Evolutionary conservation across 2,113 vertebrate species (phyloP).

Genomic region (Dromaius novaehollandiae): DNA sequence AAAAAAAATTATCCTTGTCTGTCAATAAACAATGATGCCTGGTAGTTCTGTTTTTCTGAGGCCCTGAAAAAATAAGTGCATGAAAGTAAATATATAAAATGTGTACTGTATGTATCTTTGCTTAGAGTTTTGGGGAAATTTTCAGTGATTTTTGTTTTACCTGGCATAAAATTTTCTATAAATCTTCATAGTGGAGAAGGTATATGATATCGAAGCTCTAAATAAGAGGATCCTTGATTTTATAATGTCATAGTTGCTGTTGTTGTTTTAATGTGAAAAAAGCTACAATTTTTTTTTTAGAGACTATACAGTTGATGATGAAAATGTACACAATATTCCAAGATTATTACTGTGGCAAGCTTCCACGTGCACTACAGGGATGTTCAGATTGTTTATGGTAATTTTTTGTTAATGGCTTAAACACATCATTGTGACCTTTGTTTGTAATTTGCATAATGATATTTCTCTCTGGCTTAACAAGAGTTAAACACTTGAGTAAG

Average conservation of each 20-base stretch:
- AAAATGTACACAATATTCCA: neutral
- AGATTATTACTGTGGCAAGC: neutral
- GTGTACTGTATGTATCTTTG: fast-evolving
- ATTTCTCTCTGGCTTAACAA: neutral
- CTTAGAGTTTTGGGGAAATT: neutral
- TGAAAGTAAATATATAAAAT: neutral
- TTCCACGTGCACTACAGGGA: neutral
- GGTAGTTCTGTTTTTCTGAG: neutral
- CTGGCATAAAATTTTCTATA: neutral
- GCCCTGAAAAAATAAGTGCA: neutral
- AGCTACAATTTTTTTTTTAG: neutral
- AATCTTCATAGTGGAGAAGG: neutral
- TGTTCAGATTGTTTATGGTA: neutral
- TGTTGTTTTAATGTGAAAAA: neutral
- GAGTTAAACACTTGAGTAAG: neutral
- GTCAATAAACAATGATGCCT: neutral
- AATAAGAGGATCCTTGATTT: neutral
- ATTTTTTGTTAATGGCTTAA: neutral
- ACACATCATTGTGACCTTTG: neutral
- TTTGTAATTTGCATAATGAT: neutral
- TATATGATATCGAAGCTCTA: neutral
- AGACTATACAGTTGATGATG: neutral
- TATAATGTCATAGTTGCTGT: neutral
- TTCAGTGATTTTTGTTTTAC: neutral
- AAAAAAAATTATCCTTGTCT: neutral